Percentiles rank a stretch among this genome's conserved stretches.
Conservation (phyloP, 2,113 vertebrate genomes). For the Spea multiplicata region DNA sequence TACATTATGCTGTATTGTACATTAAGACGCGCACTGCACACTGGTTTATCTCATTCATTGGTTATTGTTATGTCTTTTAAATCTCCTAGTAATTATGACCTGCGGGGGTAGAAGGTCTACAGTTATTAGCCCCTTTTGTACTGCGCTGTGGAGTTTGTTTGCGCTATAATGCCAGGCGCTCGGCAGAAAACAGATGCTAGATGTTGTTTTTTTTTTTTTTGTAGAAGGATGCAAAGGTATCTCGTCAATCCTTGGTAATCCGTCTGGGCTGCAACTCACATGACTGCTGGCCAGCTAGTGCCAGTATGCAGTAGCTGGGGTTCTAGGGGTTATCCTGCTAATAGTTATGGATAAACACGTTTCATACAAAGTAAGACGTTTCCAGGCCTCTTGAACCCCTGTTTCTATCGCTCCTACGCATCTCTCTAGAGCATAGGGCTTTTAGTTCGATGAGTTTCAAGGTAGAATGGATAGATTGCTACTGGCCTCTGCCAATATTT, state of each 20-base stretch:
- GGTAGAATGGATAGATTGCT: not conserved
- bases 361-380: not conserved
- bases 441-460: not conserved
- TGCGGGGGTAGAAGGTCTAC: no score
- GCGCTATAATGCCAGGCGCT: not conserved
- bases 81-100: no score
- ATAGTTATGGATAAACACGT: not conserved
- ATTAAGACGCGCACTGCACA: no score
- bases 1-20: no score
- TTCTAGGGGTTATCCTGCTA: not conserved
- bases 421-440: not conserved
- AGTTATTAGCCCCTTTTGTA: not conserved
- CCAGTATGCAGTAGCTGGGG: no score
- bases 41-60: no score
- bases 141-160: not conserved
- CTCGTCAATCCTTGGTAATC: no score
- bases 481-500: conserved; percentile 23
- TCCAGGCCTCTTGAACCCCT: not conserved
- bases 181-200: not conserved
- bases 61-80: no score
- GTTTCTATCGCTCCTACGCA: not conserved
- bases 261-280: no score
- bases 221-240: no score
- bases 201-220: no score
- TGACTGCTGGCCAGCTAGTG: no score